Base-by-base conservation (phyloP, 1,140 invertebrate species). In the Trichogramma pretiosum region DNA sequence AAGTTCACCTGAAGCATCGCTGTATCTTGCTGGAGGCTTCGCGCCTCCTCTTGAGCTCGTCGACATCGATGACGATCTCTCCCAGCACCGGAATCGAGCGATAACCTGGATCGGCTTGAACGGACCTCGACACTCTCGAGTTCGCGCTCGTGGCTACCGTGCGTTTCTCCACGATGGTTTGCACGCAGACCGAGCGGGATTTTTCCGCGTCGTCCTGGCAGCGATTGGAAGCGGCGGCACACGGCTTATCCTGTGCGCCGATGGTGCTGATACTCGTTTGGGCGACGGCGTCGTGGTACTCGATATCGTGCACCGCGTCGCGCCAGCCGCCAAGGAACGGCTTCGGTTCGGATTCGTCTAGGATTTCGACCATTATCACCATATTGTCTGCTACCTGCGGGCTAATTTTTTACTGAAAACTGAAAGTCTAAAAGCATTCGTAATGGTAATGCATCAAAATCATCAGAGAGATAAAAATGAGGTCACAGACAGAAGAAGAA, bases 281-380 rank as follows among this genome's bases (percentile, higher is more conserved):
- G 2, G 76, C 74, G 55, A 68, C 77, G 5, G 77, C 76, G 62
- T 83, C 76, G 56, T 78, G 74, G 60, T 79, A 82, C 47, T 77
- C 67, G 11, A 65, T 22, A 56, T 73, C 73, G 19, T 74, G 79
- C 19, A 71, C 53, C 39, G 68, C 67, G 60, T 79, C 74, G 52
- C 64, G 72, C 63, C 79, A 82, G 35, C 79, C 79, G 19, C 78
- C 78, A 11, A 81, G 61, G 59, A 74, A 78, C 10, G 77, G 76
- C 54, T 81, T 80, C 30, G 26, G 65, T 57, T 19, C 75, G 17
- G 65, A 60, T 39, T 69, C 60, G 41, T 77, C 74, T 54, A 78
- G 75, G 56, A 81, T 73, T 65, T 77, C 74, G 4, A 77, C 74
- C 37, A 77, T 76, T n/a, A 80, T 39, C 22, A 60, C 56, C 62